Percentiles rank a stretch among this genome's conserved stretches.
Conservation (phyloP, 2,797 vertebrate genomes). For the Sebastes vulpes region DNA sequence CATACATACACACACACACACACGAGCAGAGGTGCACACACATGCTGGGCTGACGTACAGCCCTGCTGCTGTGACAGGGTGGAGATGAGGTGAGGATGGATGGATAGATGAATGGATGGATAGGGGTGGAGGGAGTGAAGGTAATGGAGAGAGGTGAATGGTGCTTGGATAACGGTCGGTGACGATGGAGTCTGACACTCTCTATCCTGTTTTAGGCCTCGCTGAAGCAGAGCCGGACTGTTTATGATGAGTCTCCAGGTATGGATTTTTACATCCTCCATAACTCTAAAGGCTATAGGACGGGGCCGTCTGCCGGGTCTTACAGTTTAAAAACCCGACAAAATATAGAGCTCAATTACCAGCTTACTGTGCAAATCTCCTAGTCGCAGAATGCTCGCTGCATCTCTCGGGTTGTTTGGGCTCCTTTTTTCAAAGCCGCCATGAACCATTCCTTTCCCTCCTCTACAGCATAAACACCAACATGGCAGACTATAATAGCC, state of each 20-base stretch:
- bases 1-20: constrained; percentile 13
- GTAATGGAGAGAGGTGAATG: constrained; percentile 70
- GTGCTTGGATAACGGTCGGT: constrained; percentile 55
- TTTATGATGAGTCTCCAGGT: constrained; percentile 54
- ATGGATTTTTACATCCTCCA: constrained; percentile 58
- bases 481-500: constrained; percentile 19
- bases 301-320: not conserved
- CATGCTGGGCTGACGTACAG: constrained; percentile 50
- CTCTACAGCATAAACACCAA: constrained; percentile 18
- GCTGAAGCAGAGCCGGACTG: constrained; percentile 18
- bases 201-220: constrained; percentile 24
- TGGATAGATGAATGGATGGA: constrained; percentile 57
- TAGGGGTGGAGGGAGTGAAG: constrained; percentile 33
- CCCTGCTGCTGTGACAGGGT: constrained; percentile 64
- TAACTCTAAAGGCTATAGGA: constrained; percentile 39
- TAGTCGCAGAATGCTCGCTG: not conserved
- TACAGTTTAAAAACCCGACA: constrained; percentile 51
- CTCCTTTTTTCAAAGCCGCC: constrained; percentile 8
- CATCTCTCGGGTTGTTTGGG: constrained; percentile 19
- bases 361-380: constrained; percentile 50
- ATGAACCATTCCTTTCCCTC: not conserved
- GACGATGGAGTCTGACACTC: constrained; percentile 21
- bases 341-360: constrained; percentile 53
- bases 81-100: constrained; percentile 76
- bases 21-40: constrained; percentile 19